Conservation (phyloP, 1,140 invertebrate species). For the Drosophila repletoides region DNA sequence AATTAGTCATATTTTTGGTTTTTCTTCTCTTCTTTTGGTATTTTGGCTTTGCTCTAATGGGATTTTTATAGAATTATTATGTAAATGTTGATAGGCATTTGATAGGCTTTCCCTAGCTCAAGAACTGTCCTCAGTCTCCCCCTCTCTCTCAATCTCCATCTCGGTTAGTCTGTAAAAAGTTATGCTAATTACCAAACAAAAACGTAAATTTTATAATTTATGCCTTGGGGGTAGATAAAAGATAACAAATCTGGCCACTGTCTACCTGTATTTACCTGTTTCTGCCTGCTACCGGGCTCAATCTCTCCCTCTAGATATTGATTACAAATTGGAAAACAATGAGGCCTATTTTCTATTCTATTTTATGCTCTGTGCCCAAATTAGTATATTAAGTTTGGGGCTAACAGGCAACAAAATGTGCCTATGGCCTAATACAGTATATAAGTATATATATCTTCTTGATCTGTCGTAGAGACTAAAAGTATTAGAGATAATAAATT, state of each 20-base stretch:
- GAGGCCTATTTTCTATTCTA: conserved; percentile 6
- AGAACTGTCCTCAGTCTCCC: conserved; percentile 14
- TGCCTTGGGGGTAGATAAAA: not conserved
- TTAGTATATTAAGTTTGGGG: too few species aligned
- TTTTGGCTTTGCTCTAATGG: conserved; percentile 52
- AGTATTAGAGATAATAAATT: too few species aligned
- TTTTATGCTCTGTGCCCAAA: not conserved
- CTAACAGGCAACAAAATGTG: too few species aligned
- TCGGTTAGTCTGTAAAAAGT: conserved; percentile 31
- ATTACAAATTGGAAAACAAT: conserved; percentile 73
- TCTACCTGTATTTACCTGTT: not conserved
- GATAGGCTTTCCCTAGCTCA: conserved; percentile 39
- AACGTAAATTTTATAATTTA: conserved; percentile 37
- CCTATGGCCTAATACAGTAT: too few species aligned
- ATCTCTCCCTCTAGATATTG: conserved; percentile 30
- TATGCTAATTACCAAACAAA: conserved; percentile 63
- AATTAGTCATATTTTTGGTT: conserved; percentile 68
- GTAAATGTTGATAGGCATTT: conserved; percentile 73
- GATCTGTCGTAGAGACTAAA: too few species aligned
- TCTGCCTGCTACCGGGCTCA: not conserved
- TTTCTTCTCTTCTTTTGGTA: not conserved
- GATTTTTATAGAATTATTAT: conserved; percentile 75
- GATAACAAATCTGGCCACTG: conserved; percentile 13
- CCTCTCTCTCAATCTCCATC: too few species aligned
- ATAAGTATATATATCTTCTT: too few species aligned